These are phyloP conservation scores for Macaria notata DNA, from an alignment of 2,888 invertebrate genomes.

Conservation along the genomic window DNA sequence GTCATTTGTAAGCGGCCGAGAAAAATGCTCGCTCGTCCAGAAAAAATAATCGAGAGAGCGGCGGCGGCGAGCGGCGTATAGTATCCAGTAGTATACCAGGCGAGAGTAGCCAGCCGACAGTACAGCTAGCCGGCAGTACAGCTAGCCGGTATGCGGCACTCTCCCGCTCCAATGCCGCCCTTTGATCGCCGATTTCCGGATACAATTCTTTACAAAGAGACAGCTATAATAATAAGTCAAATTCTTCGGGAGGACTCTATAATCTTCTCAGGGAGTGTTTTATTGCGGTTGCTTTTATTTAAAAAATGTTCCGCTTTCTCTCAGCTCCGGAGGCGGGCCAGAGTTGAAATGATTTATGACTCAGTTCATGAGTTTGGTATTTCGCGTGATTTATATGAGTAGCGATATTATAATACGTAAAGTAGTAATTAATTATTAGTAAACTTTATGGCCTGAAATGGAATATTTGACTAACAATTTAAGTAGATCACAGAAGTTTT, in stretches of 20 bases:
- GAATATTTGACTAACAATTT: too few species aligned
- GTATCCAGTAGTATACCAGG: too few species aligned
- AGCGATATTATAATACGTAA: neutral
- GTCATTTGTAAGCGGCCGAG: conserved; percentile 76
- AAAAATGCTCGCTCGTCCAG: conserved; percentile 72
- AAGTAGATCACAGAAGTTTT: too few species aligned
- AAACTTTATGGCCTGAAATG: too few species aligned
- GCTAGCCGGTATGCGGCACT: neutral
- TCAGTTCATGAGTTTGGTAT: conserved; percentile 12
- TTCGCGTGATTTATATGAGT: conserved; percentile 9
- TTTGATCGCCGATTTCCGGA: conserved; percentile 35
- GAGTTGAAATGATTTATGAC: conserved; percentile 8
- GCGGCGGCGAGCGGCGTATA: conserved; percentile 29
- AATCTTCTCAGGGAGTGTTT: conserved; percentile 19
- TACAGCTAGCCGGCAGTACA: conserved; percentile 19
- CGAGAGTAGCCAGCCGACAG: too few species aligned
- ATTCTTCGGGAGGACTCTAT: conserved; percentile 17
- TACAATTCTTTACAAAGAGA: conserved; percentile 31
- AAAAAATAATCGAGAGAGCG: conserved; percentile 66
- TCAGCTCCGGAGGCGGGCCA: conserved; percentile 3
- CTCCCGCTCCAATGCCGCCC: conserved; percentile 25
- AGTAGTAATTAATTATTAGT: too few species aligned
- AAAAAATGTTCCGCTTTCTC: conserved; percentile 14
- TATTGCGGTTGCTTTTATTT: conserved; percentile 19
- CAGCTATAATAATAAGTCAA: conserved; percentile 31